phyloP scores from a whole-genome alignment of 2,113 vertebrate genomes.

The Chloropsis hardwickii region DNA sequence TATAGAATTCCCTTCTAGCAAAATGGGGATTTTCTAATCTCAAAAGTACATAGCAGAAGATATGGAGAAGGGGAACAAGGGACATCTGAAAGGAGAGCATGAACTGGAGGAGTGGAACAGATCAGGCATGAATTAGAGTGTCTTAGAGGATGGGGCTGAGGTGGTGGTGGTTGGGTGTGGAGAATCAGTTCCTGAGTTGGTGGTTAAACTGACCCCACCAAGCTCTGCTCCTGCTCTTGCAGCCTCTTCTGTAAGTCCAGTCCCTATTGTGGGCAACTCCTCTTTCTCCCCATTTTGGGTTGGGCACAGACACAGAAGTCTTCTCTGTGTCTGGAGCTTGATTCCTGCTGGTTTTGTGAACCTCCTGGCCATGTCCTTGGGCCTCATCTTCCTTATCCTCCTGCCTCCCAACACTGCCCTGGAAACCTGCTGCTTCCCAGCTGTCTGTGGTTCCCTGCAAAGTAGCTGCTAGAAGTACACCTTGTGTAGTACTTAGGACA shows the following conservation, averaged over 20 bases:
- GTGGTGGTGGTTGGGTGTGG: background rate
- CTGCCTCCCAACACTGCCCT: background rate
- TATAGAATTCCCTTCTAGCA: background rate
- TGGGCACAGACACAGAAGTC: background rate
- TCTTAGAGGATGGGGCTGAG: background rate
- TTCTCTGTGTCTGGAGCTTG: background rate
- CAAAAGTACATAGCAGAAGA: background rate
- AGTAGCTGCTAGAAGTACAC: background rate
- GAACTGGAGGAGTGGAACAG: background rate
- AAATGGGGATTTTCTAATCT: background rate
- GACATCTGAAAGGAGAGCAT: background rate
- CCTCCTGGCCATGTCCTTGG: background rate
- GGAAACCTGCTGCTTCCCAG: background rate
- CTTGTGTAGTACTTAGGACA: background rate
- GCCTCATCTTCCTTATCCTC: background rate
- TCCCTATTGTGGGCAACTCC: background rate
- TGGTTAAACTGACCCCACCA: background rate
- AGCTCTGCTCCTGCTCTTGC: conserved; percentile 28
- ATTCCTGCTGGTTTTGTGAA: background rate
- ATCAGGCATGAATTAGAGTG: background rate
- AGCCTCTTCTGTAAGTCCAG: background rate
- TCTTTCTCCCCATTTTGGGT: background rate
- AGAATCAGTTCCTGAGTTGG: background rate
- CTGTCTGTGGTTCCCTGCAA: background rate
- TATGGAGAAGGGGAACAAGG: background rate